phyloP scores from a whole-genome alignment of 2,113 vertebrate species.

The Chinchilla lanigera region DNA sequence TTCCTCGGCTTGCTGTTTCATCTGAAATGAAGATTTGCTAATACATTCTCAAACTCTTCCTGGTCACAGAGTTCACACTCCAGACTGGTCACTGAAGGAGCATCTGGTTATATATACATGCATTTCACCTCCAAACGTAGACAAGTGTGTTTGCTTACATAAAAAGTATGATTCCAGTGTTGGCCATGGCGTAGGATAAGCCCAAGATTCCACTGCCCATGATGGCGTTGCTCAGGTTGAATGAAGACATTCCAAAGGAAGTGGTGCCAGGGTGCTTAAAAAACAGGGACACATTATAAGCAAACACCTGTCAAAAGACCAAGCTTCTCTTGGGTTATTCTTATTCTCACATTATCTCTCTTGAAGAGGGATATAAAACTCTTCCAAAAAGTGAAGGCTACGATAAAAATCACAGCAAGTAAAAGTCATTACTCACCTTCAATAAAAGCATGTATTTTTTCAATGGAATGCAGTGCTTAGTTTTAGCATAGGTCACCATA shows the following conservation, averaged over 20 bases:
- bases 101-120: too few relatives aligned
- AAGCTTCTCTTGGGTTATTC: not conserved
- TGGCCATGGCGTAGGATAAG: conserved; percentile 97
- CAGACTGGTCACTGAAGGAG: not conserved
- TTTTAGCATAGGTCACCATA: not conserved
- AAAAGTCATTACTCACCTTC: conserved; percentile 17
- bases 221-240: conserved; percentile 98
- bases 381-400: rapidly evolving
- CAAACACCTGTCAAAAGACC: not conserved
- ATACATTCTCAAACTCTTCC: not conserved
- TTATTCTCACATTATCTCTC: not conserved
- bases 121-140: not conserved
- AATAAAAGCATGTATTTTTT: conserved; percentile 57
- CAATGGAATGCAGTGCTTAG: not conserved
- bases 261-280: conserved; percentile 93
- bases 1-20: not conserved
- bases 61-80: conserved; percentile 1
- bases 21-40: conserved; percentile 4
- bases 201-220: conserved; percentile 99
- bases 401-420: not conserved
- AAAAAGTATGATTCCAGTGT: conserved; percentile 97
- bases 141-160: conserved; percentile 88
- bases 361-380: too few relatives aligned
- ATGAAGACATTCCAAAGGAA: conserved; percentile 97
- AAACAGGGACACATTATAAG: not conserved